A percentile compares a stretch with the other conserved stretches of the same genome.
Evolutionary conservation across 23 tunicate genomes (phyloP).

Genomic region (Clavelina lepadiformis): DNA sequence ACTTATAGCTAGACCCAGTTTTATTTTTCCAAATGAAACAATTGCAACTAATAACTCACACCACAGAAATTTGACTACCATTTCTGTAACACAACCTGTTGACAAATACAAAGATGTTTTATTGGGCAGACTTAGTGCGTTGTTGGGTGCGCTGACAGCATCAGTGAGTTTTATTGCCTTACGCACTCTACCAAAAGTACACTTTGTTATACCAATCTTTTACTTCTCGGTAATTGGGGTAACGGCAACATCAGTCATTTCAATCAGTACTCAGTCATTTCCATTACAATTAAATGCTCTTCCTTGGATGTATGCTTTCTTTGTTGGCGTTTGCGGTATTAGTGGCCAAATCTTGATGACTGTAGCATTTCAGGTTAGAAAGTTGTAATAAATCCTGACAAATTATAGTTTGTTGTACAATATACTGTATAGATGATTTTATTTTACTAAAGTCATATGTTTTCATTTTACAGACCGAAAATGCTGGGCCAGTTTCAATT

Average conservation of each 20-base stretch:
- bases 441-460: too few relatives aligned
- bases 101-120: neutral
- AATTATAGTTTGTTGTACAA: neutral
- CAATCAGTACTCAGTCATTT: neutral
- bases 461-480: slow-evolving; percentile 33
- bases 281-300: neutral
- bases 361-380: slow-evolving; percentile 53
- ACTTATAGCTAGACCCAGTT: slow-evolving; percentile 10
- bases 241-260: neutral
- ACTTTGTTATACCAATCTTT: slow-evolving; percentile 11
- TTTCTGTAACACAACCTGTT: neutral
- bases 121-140: neutral
- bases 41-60: neutral
- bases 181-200: slow-evolving; percentile 3
- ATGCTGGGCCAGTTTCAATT: slow-evolving; percentile 53
- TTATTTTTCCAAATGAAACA: slow-evolving; percentile 6
- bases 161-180: slow-evolving; percentile 10
- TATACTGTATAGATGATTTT: too few relatives aligned
- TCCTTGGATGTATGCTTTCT: slow-evolving; percentile 17
- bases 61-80: neutral
- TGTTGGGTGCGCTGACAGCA: slow-evolving; percentile 11
- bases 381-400: neutral
- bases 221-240: slow-evolving; percentile 12
- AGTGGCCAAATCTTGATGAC: slow-evolving; percentile 37
- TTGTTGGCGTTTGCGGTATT: slow-evolving; percentile 37